Conservation (phyloP, 1,140 invertebrate species). For the Arctopsyche grandis region DNA sequence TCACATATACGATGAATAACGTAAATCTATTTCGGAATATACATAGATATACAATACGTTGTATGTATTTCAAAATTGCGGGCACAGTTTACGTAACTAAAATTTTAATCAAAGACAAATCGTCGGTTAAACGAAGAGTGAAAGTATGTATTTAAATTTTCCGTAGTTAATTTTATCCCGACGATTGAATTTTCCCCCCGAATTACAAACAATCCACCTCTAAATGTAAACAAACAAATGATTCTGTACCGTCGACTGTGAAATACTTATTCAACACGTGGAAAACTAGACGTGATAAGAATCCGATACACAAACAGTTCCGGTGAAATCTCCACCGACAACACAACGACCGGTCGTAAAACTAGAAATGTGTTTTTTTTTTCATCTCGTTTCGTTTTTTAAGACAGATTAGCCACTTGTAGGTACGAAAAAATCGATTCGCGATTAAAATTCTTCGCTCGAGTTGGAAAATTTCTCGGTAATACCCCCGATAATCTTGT, state of each 20-base stretch:
- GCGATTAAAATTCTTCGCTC: conserved; percentile 21
- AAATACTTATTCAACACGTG: conserved; percentile 14
- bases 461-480: not conserved
- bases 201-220: no score
- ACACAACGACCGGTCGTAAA: not conserved
- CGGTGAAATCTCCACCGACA: not conserved
- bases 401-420: not conserved
- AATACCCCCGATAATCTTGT: not conserved
- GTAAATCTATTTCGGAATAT: no score
- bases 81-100: no score
- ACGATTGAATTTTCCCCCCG: no score
- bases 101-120: no score
- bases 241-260: not conserved
- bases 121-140: no score
- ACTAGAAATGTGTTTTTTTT: not conserved
- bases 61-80: no score
- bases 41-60: no score
- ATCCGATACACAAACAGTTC: conserved; percentile 10
- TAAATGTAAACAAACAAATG: not conserved
- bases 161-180: no score
- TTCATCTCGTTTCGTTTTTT: not conserved
- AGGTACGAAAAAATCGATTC: not conserved
- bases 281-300: conserved; percentile 15
- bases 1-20: no score
- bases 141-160: no score